Evolutionary conservation across 2,797 vertebrate genomes (phyloP).

Genomic region (Valencia hispanica): DNA sequence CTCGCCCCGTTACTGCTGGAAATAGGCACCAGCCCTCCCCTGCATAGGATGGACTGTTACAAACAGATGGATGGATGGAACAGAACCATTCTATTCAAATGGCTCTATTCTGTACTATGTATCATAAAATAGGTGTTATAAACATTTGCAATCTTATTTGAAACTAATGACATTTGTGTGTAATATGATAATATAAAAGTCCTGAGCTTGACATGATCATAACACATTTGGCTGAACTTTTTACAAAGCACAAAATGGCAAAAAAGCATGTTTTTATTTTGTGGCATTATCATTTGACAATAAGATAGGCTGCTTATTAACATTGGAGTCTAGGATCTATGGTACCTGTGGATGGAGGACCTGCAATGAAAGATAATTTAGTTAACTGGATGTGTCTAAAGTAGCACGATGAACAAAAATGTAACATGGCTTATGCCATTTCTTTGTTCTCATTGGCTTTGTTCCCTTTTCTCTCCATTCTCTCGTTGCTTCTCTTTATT

Average conservation of each 20-base stretch:
- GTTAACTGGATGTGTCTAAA: neutral
- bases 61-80: slow-evolving; percentile 3
- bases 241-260: neutral
- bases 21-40: no score
- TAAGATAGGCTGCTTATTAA: no score
- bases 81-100: no score
- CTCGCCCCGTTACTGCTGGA: no score
- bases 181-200: neutral
- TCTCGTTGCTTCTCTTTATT: slow-evolving; percentile 17
- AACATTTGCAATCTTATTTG: neutral
- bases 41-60: no score
- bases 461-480: neutral
- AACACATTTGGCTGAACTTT: neutral
- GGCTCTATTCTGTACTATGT: no score
- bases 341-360: neutral
- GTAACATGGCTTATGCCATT: slow-evolving; percentile 7
- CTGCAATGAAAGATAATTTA: neutral
- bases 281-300: neutral
- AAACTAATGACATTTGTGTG: neutral
- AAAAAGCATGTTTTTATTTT: neutral
- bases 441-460: slow-evolving; percentile 19
- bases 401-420: slow-evolving; percentile 1
- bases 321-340: neutral
- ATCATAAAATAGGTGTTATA: neutral
- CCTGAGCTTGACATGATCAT: neutral